Evolutionary conservation across 2,797 vertebrate genomes (phyloP), one percentile per base, ranked within the genome.

Genomic region (Prunella strophiata): DNA sequence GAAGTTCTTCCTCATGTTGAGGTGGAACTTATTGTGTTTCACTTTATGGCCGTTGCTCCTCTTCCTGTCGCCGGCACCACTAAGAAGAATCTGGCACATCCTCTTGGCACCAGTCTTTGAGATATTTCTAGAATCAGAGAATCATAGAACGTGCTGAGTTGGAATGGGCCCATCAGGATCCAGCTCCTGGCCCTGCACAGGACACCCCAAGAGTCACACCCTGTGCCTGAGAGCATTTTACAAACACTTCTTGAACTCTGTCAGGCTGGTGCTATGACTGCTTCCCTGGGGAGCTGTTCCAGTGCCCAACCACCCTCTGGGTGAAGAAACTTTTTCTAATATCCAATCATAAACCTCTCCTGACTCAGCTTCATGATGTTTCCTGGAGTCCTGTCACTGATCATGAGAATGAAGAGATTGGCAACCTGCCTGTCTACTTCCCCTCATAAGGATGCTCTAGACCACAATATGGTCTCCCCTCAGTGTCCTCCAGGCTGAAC

Each of bases 381-480:
- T 72, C 22, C 34, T 40, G 0, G 1, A 59, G 34, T 42, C 13
- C 11, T 72, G 13, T 36, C 6, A 3, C 21, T 65, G 30, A 51
- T 65, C 10, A 40, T 0, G 1, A 32, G 23, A 54, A 61, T 43
- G 4, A 36, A 55, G 51, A 30, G 45, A 20, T 47, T 51, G 22
- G 29, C 4, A 23, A 23, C 21, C 29, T 34, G 25, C 25, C 38
- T 13, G 20, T 52, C n/a, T 21, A 2, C 17, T 34, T 47, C 12
- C 25, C 29, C 21, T 34, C 0, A 0, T 10, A 16, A 47, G 29
- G 10, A 71, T 14, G 15, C 14, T 52, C 65, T 38, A 38, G 22
- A 48, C 52, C 40, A 29, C n/a, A 40, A 2, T n/a, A 19, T 13
- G 50, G 12, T n/a, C 50, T 40, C 36, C 32, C 27, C 9, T 57